phyloP scores from a whole-genome alignment of 2,888 invertebrate species.

The Himalopsyche tibetana region DNA sequence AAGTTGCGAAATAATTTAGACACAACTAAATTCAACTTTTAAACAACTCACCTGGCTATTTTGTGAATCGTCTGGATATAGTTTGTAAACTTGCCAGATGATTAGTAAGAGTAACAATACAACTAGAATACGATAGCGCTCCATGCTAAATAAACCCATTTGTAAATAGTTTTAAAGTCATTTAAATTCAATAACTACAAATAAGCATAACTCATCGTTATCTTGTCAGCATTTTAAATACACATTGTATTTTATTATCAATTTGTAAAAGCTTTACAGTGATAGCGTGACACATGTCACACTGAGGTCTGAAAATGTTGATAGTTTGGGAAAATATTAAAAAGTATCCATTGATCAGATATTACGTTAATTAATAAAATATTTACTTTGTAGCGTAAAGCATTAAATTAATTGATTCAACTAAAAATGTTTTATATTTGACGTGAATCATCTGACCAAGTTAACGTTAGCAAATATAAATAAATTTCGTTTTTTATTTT shows the following conservation, averaged over 20 bases:
- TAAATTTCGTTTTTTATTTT: no score
- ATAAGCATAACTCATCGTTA: slow-evolving; percentile 8
- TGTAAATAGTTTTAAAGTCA: slow-evolving; percentile 28
- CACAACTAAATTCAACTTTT: not conserved
- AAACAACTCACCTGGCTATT: slow-evolving; percentile 24
- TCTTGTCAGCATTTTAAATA: slow-evolving; percentile 21
- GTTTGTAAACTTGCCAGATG: slow-evolving; percentile 73
- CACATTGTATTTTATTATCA: not conserved
- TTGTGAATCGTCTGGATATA: slow-evolving; percentile 70
- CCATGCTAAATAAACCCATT: slow-evolving; percentile 55
- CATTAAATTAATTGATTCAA: no score
- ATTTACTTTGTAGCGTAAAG: no score
- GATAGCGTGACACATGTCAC: slow-evolving; percentile 13
- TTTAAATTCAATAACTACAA: slow-evolving; percentile 15
- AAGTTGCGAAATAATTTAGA: not conserved
- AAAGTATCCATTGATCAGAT: no score
- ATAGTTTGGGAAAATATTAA: no score
- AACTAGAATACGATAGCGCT: slow-evolving; percentile 73
- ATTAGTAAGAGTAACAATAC: slow-evolving; percentile 72
- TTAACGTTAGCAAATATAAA: no score
- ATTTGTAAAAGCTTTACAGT: not conserved
- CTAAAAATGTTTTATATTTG: no score
- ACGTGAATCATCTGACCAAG: no score
- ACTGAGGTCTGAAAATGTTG: no score
- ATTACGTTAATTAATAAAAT: no score